phyloP scores from a whole-genome alignment of 2,888 invertebrate genomes.

The Lagria hirta region DNA sequence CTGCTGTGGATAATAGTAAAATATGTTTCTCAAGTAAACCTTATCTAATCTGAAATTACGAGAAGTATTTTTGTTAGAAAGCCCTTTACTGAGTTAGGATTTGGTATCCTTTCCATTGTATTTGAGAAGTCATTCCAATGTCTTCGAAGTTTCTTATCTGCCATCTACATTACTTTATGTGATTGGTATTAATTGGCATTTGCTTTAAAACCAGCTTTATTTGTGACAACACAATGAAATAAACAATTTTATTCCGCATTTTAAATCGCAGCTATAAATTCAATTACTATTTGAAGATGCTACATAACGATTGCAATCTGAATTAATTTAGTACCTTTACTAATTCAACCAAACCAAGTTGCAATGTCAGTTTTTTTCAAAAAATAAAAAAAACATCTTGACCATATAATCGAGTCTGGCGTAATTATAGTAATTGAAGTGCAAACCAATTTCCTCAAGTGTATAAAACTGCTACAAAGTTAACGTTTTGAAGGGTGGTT shows the following conservation, averaged over 20 bases:
- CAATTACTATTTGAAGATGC: slow-evolving; percentile 46
- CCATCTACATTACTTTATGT: slow-evolving; percentile 47
- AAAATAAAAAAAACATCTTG: slow-evolving; percentile 8
- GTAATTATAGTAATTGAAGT: slow-evolving; percentile 30
- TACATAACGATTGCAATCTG: slow-evolving; percentile 39
- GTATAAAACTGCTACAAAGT: slow-evolving; percentile 42
- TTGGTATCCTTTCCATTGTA: slow-evolving; percentile 26
- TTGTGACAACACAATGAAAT: slow-evolving; percentile 45
- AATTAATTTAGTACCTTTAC: slow-evolving; percentile 39
- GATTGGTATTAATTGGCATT: slow-evolving; percentile 48
- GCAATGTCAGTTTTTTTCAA: slow-evolving; percentile 8
- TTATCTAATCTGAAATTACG: slow-evolving; percentile 19
- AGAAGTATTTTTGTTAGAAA: slow-evolving; percentile 23
- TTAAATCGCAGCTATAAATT: slow-evolving; percentile 43
- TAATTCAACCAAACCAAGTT: slow-evolving; percentile 29
- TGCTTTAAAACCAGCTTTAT: slow-evolving; percentile 35
- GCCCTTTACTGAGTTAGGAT: slow-evolving; percentile 11
- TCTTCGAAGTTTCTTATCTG: slow-evolving; percentile 33
- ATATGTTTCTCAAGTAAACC: too few relatives aligned
- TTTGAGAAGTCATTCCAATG: slow-evolving; percentile 20
- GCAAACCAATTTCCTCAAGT: slow-evolving; percentile 31
- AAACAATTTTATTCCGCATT: slow-evolving; percentile 42
- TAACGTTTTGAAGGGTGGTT: slow-evolving; percentile 32
- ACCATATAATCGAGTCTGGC: slow-evolving; percentile 22
- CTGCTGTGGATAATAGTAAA: too few relatives aligned